phyloP scores from a whole-genome alignment of 2,797 vertebrate genomes.

The Sylvilagus floridanus region DNA sequence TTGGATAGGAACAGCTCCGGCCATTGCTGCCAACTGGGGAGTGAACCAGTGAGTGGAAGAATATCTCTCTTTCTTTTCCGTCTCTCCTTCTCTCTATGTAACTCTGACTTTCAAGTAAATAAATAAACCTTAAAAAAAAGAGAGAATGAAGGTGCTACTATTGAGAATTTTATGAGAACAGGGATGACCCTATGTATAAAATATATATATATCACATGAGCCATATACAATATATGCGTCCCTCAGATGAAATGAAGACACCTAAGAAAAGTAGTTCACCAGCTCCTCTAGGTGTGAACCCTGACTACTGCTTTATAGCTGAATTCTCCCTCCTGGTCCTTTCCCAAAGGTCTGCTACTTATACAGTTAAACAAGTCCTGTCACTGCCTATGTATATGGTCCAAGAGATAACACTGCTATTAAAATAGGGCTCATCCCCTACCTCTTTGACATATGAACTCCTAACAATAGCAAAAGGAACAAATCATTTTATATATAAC shows the following conservation, averaged over 20 bases:
- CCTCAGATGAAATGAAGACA: conserved; percentile 34
- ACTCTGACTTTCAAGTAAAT: too few relatives aligned
- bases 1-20: too few relatives aligned
- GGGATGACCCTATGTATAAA: neutral
- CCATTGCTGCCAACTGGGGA: too few relatives aligned
- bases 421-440: neutral
- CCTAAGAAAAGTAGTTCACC: neutral
- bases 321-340: neutral
- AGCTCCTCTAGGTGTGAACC: neutral
- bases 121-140: too few relatives aligned
- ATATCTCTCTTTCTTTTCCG: too few relatives aligned
- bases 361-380: neutral
- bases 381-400: neutral
- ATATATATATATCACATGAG: neutral
- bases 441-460: neutral
- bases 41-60: too few relatives aligned
- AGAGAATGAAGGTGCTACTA: neutral
- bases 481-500: neutral
- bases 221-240: neutral
- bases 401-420: conserved; percentile 4
- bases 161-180: conserved; percentile 41
- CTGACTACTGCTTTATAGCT: neutral
- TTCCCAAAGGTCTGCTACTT: neutral
- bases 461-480: neutral
- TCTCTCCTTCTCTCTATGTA: too few relatives aligned